Base-by-base conservation (phyloP, 2,888 invertebrate species). In the Oscheius onirici region DNA sequence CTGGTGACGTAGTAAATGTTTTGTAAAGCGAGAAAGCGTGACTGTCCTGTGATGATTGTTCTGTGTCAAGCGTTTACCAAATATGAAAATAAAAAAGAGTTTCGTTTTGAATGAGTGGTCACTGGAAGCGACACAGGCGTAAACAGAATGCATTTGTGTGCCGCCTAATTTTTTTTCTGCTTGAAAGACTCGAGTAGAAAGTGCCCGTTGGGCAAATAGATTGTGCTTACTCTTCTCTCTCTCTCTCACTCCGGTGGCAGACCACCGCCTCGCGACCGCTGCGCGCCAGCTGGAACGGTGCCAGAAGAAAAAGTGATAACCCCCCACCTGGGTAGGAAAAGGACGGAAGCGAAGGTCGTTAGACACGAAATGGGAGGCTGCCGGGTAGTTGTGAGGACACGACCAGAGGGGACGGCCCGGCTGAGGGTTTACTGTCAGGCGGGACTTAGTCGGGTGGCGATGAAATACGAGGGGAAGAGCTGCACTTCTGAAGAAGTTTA, bases 141-240 rank as follows among this genome's bases (percentile, higher is more conserved):
- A 52, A 52, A 52, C 17, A 52, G 52, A 3, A 22, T 52, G 52
- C 52, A 24, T 20, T 26, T 34, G 34, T 34, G 55, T 10, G 55
- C 55, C 55, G 55, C 55, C 55, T n/a, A 28, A 24, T 22, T 34
- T 55, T 55, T 55, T 55, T 55, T 55, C 55, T 24, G 20, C 28
- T 34, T 28, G 55, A 55, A 55, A 55, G 55, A 26, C 28, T 55
- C 55, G 60, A 60, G 60, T 63, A 63, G 46, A 63, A 63, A 34
- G 63, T 63, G 63, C 24, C 63, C 63, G 63, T 46, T 49, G 63
- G 63, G 63, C 63, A 63, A 63, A 63, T 49, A 63, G 63, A 63
- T 63, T 49, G 63, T 63, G 63, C 63, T 63, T 63, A 63, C 63
- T 63, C 63, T 63, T 63, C 60, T 60, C 63, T 63, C 63, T 26